Evolutionary conservation across 2,797 vertebrate genomes (phyloP).

Genomic region (Neopelma chrysocephalum): DNA sequence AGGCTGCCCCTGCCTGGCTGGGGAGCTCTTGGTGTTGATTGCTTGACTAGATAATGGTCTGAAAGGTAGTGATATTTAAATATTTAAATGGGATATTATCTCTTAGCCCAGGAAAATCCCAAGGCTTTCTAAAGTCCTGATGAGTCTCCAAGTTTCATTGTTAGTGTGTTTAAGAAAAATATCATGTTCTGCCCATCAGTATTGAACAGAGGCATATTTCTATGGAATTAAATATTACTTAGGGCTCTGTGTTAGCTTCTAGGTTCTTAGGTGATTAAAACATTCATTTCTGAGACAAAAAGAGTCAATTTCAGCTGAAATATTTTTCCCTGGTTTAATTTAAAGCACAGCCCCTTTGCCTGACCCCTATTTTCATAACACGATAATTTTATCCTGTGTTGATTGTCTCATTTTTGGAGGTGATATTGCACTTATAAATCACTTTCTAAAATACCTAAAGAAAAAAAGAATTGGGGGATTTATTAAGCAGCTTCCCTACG

Average conservation of each 20-base stretch:
- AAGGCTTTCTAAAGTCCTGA: slow-evolving; percentile 15
- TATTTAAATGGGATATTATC: slow-evolving; percentile 50
- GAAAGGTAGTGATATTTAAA: slow-evolving; percentile 35
- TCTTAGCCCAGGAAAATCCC: slow-evolving; percentile 23
- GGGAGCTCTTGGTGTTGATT: slow-evolving; percentile 18
- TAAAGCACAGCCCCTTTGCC: slow-evolving; percentile 74
- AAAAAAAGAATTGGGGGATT: slow-evolving; percentile 74
- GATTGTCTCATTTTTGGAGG: slow-evolving; percentile 80
- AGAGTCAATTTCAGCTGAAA: slow-evolving; percentile 77
- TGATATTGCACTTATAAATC: slow-evolving; percentile 82
- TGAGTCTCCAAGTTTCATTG: neutral
- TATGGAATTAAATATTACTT: slow-evolving; percentile 74
- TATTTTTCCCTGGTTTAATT: slow-evolving; percentile 76
- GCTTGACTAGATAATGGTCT: slow-evolving; percentile 2
- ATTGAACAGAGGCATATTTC: slow-evolving; percentile 40
- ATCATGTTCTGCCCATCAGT: slow-evolving; percentile 20
- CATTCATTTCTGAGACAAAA: slow-evolving; percentile 82
- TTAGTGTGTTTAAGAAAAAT: slow-evolving; percentile 44
- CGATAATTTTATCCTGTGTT: slow-evolving; percentile 77
- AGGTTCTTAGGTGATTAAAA: slow-evolving; percentile 77
- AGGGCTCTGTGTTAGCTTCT: slow-evolving; percentile 61
- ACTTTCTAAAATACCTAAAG: slow-evolving; percentile 79
- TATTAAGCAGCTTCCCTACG: slow-evolving; percentile 76
- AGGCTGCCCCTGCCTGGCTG: neutral
- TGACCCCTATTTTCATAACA: slow-evolving; percentile 84